Base-by-base conservation (phyloP, 2,797 vertebrate genomes). In the Channa striata region DNA sequence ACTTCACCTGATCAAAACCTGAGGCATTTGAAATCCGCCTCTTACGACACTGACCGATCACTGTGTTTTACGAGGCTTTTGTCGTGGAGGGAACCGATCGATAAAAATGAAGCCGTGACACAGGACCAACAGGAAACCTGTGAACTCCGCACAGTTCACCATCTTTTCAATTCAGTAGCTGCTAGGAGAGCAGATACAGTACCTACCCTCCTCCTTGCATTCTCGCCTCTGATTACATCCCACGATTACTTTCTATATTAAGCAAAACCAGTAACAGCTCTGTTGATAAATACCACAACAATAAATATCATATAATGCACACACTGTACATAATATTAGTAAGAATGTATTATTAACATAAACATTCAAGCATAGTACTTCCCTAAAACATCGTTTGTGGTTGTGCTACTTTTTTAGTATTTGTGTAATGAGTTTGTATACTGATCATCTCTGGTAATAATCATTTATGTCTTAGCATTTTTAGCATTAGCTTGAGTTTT, bases 201-300 rank as follows among this genome's bases (percentile, higher is more conserved):
- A 30, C 14, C 33, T n/a, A 54, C 13, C 40, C 43, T 23, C 59
- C 59, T 74, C 54, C 36, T 72, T 57, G 42, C 59, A 60, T 51
- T 62, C 60, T 61, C 47, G 47, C 40, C 50, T 77, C 52, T 30
- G 2, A 72, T 72, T 56, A 68, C 58, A 40, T 67, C 51, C 33
- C 17, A 9, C 51, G 42, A 57, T 69, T n/a, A 59, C 53, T 64
- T 65, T 5, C 14, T 14, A 42, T 42, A 30, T 37, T 4, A 39
- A 19, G 53, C 25, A 67, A 59, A 59, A 14, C 4, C 6, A 42
- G 12, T 12, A 39, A 39, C 11, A 40, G 12, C 6, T 30, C 25
- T 4, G 25, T 2, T 30, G 6, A n/a, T n/a, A n/a, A n/a, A n/a
- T n/a, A n/a, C n/a, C n/a, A n/a, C n/a, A n/a, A n/a, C n/a, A n/a